phyloP scores from a whole-genome alignment of 2,113 vertebrate genomes.

The Anguilla rostrata region DNA sequence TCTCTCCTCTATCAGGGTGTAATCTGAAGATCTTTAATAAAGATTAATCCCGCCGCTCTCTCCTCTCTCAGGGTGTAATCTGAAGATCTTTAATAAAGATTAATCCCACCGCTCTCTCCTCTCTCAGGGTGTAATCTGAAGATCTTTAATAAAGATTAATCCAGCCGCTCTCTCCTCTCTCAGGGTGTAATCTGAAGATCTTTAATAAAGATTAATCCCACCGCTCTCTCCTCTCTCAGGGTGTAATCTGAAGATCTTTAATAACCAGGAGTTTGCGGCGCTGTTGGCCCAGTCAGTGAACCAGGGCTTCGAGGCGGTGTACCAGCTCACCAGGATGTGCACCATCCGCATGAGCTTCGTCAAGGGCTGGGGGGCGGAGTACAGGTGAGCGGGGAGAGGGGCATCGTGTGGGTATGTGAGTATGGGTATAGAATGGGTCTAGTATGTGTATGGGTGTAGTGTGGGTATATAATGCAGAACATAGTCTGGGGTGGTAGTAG shows the following conservation, averaged over 20 bases:
- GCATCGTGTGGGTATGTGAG: too few relatives aligned
- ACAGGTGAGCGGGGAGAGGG: constrained; percentile 77
- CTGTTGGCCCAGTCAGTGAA: constrained; percentile 96
- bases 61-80: constrained; percentile 83
- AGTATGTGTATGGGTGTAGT: too few relatives aligned
- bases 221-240: constrained; percentile 63
- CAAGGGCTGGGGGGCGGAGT: constrained; percentile 97
- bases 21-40: too few relatives aligned
- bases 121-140: constrained; percentile 92
- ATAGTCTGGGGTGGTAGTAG: background rate
- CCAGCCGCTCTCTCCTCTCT: background rate
- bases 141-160: constrained; percentile 98
- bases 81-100: constrained; percentile 44
- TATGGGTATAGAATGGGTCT: too few relatives aligned
- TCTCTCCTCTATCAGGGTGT: constrained; percentile 76
- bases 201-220: too few relatives aligned
- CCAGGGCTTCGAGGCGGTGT: constrained; percentile 97
- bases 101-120: background rate
- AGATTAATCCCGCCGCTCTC: background rate
- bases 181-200: constrained; percentile 86
- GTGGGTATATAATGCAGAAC: background rate
- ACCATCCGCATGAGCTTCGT: constrained; percentile 99
- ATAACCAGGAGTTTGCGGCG: constrained; percentile 97
- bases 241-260: constrained; percentile 98
- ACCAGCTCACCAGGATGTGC: constrained; percentile 97